These are phyloP conservation scores for Drepana falcataria DNA, from an alignment of 2,888 invertebrate genomes.

Conservation along the genomic window DNA sequence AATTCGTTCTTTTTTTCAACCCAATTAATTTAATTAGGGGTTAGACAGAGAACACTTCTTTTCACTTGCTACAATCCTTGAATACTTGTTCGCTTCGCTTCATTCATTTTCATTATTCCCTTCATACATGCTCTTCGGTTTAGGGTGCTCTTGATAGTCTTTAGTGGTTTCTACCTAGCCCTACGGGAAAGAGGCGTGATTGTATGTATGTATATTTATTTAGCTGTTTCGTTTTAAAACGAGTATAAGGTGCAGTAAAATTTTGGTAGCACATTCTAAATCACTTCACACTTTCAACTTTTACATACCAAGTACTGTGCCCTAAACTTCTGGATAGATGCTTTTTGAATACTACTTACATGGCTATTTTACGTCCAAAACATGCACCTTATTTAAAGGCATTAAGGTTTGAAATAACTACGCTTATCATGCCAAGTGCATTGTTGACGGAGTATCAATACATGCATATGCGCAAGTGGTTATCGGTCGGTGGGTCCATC, in stretches of 20 bases:
- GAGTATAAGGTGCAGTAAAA: neutral
- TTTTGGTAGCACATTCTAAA: neutral
- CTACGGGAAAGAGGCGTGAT: too few species aligned
- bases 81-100: too few species aligned
- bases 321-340: conserved; percentile 4
- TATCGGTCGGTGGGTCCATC: conserved; percentile 62
- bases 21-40: too few species aligned
- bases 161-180: too few species aligned
- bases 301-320: neutral
- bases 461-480: conserved; percentile 71
- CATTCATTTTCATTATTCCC: too few species aligned
- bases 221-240: neutral
- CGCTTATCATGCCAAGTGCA: conserved; percentile 16
- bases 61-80: too few species aligned
- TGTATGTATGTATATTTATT: too few species aligned
- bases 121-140: too few species aligned
- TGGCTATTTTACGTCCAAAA: neutral
- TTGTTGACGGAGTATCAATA: conserved; percentile 66
- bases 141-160: too few species aligned
- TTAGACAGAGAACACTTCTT: too few species aligned
- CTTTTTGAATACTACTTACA: neutral
- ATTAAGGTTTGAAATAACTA: neutral
- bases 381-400: neutral
- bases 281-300: neutral
- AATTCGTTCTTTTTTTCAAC: too few species aligned